Evolutionary conservation across 2,797 vertebrate species (phyloP), one percentile per base, ranked within the genome.

Genomic region (Diplodus sargus): DNA sequence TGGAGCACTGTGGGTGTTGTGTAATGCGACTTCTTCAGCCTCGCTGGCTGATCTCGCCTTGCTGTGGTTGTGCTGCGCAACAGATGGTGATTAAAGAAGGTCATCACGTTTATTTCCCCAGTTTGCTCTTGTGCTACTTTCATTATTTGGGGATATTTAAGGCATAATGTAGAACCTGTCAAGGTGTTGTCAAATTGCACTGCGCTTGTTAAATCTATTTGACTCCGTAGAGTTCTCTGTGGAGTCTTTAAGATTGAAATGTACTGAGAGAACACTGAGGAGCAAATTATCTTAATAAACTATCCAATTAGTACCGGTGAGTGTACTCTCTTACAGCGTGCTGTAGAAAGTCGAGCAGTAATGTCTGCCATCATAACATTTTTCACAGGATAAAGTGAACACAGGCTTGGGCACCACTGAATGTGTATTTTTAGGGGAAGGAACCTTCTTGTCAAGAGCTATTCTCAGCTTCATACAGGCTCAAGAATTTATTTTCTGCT

Each of bases 71-170:
- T 69, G 63, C 82, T 81, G 77, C 0, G 79, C 81, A 92, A 88
- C 91, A 92, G 90, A 92, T 93, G 89, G 88, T 62, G 70, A 83
- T 90, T 87, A 83, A 85, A 91, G 87, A 87, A 89, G 84, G 87
- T 90, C 87, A 84, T 85, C 79, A 70, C 45, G 80, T 87, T 70
- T 77, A 52, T 79, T 85, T 69, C 67, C 83, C 82, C 71, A 68
- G 83, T 82, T 82, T 82, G 62, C 67, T 80, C 63, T 72, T 47
- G 17, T 51, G 49, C 52, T 69, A 57, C 34, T 76, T 73, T 78
- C 65, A 81, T 84, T 84, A 84, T 88, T 79, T 67, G 78, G 56
- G 28, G 66, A 81, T 81, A 83, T 91, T 88, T 85, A 77, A 84
- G 73, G 73, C 45, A 64, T 81, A 78, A 88, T 89, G 20, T 58